Evolutionary conservation across 1,140 invertebrate genomes (phyloP).

Genomic region (Telenomus remus): DNA sequence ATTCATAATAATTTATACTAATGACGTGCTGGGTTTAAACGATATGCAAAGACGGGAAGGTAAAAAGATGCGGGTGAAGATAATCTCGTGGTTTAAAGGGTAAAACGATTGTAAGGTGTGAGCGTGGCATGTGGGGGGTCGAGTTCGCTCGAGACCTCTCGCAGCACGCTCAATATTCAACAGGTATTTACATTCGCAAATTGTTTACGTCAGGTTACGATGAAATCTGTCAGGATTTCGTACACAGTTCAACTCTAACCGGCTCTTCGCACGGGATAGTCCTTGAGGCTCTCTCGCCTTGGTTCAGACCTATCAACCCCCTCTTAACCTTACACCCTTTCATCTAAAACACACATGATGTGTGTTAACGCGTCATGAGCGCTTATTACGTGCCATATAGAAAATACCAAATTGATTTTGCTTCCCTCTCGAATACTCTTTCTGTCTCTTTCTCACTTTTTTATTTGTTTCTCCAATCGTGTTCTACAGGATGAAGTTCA

Average conservation of each 20-base stretch:
- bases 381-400: constrained; percentile 24
- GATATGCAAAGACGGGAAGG: constrained; percentile 27
- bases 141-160: constrained; percentile 59
- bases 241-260: constrained; percentile 42
- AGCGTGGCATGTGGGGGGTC: constrained; percentile 57
- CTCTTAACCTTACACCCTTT: constrained; percentile 26
- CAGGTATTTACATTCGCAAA: constrained; percentile 75
- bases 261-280: constrained; percentile 43
- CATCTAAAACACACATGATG: constrained; percentile 28
- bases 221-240: constrained; percentile 73
- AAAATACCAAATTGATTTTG: constrained; percentile 16
- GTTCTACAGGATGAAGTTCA: no score
- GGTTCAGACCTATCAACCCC: constrained; percentile 36
- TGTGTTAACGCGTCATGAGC: constrained; percentile 45
- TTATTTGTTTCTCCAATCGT: no score
- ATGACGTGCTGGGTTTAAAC: constrained; percentile 59
- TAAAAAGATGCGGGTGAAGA: constrained; percentile 53
- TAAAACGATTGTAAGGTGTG: constrained; percentile 68
- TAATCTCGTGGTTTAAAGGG: constrained; percentile 69
- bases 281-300: constrained; percentile 28
- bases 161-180: constrained; percentile 69
- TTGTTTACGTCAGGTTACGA: constrained; percentile 74
- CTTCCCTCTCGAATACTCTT: not conserved
- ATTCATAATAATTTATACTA: constrained; percentile 64
- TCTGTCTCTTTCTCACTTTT: not conserved